These are phyloP conservation scores for Apistogramma diplotaenia DNA, from an alignment of 2,113 vertebrate genomes.

Conservation along the genomic window DNA sequence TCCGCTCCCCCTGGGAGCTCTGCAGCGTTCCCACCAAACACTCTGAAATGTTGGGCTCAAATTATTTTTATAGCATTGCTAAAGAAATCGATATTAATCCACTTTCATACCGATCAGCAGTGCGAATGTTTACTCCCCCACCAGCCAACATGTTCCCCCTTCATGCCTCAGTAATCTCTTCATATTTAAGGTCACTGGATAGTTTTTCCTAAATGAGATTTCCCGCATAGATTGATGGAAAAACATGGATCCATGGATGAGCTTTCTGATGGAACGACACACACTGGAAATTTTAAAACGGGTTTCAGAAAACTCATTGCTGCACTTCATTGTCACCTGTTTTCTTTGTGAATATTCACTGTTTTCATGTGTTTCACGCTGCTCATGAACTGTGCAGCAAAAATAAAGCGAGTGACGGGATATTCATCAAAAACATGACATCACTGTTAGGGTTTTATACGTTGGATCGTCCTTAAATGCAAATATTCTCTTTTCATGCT, in stretches of 20 bases:
- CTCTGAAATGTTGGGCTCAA: slow-evolving; percentile 28
- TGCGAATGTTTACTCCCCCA: slow-evolving; percentile 27
- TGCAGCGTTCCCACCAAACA: background rate
- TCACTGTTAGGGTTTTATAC: background rate
- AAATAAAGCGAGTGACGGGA: background rate
- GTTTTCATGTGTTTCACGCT: background rate
- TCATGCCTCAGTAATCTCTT: slow-evolving; percentile 45
- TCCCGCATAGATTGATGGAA: slow-evolving; percentile 25
- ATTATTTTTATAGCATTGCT: slow-evolving; percentile 34
- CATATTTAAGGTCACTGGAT: slow-evolving; percentile 48
- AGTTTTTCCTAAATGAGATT: slow-evolving; percentile 48
- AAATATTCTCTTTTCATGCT: background rate
- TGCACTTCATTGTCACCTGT: background rate
- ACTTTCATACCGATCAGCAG: slow-evolving; percentile 57
- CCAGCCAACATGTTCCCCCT: background rate
- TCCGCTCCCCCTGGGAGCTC: no score
- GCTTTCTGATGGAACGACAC: slow-evolving; percentile 13
- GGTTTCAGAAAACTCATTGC: background rate
- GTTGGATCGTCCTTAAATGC: background rate
- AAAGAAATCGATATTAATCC: slow-evolving; percentile 52
- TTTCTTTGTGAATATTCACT: background rate
- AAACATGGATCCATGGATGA: slow-evolving; percentile 37
- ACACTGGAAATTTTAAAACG: background rate
- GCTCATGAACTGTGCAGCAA: background rate
- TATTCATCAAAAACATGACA: background rate